Evolutionary conservation across 37 sponge, comb jelly and placozoan species (phyloP).

Genomic region (Cladorhizidae sp.): DNA sequence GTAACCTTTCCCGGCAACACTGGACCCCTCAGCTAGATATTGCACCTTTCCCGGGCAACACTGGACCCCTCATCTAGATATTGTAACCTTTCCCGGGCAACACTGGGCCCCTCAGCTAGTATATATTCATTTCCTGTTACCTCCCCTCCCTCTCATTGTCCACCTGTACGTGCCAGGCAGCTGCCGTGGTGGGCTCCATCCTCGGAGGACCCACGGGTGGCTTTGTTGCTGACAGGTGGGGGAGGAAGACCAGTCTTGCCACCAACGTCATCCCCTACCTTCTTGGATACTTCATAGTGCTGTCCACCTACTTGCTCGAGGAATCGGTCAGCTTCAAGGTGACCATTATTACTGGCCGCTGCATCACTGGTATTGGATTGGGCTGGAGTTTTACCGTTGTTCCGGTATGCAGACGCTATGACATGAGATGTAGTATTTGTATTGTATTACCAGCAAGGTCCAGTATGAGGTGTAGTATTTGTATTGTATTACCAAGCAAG

Average conservation of each 20-base stretch:
- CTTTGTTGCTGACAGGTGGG: conserved; percentile 24
- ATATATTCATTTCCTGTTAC: too few species aligned
- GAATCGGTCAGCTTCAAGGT: conserved; percentile 3
- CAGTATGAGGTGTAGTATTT: too few species aligned
- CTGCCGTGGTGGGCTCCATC: conserved; percentile 31
- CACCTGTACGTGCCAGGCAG: conserved; percentile 3
- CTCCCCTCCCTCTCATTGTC: too few species aligned
- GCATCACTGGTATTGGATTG: conserved; percentile 49
- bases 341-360: conserved; percentile 26
- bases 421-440: too few species aligned
- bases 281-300: conserved; percentile 42
- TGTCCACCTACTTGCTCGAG: not conserved
- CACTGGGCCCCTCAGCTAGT: too few species aligned
- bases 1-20: too few species aligned
- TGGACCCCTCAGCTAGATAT: too few species aligned
- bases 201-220: conserved; percentile 49
- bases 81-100: too few species aligned
- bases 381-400: conserved; percentile 25
- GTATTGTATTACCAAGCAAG: too few species aligned
- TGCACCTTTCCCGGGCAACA: too few species aligned
- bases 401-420: conserved; percentile 22
- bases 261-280: conserved; percentile 21
- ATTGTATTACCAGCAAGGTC: too few species aligned
- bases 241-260: conserved; percentile 31
- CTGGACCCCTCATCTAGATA: too few species aligned